Percentiles rank a stretch among this genome's conserved stretches.
These are phyloP conservation scores for Leuciscus idus DNA, from an alignment of 2,113 vertebrate genomes.

Conservation along the genomic window DNA sequence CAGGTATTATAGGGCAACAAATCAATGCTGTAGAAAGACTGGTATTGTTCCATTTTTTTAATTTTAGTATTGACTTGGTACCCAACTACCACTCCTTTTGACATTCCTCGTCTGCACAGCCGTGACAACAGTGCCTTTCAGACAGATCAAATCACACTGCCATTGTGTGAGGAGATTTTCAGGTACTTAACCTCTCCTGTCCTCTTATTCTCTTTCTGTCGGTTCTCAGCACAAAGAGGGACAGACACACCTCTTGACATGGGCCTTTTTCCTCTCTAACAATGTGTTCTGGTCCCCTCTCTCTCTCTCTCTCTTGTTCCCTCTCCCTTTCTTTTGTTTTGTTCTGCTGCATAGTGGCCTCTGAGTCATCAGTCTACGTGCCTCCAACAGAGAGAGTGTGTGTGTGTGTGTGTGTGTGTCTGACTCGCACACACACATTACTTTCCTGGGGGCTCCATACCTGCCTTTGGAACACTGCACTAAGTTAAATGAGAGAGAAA, in stretches of 20 bases:
- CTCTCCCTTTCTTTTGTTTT: slow-evolving; percentile 24
- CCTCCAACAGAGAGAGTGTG: not conserved
- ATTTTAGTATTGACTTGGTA: slow-evolving; percentile 12
- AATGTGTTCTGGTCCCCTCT: slow-evolving; percentile 30
- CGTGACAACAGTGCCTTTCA: slow-evolving; percentile 24
- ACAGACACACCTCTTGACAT: slow-evolving; percentile 19
- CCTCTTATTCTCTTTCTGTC: slow-evolving; percentile 19
- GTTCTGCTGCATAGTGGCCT: slow-evolving; percentile 18
- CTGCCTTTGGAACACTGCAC: slow-evolving; percentile 41
- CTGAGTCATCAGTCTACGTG: slow-evolving; percentile 41
- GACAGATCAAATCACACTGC: slow-evolving; percentile 42
- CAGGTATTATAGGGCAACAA: not conserved
- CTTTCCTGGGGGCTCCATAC: slow-evolving; percentile 27
- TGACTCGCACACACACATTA: slow-evolving; percentile 18
- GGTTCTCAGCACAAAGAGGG: slow-evolving; percentile 19
- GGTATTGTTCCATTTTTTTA: slow-evolving; percentile 3
- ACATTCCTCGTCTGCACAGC: slow-evolving; percentile 21
- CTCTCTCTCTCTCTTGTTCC: slow-evolving; percentile 9
- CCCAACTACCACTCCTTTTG: not conserved
- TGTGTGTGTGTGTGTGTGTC: not conserved
- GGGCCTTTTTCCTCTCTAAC: slow-evolving; percentile 43
- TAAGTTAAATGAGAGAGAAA: slow-evolving; percentile 37
- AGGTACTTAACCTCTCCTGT: slow-evolving; percentile 42
- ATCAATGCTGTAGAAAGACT: not conserved
- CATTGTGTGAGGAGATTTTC: slow-evolving; percentile 38